phyloP scores from a whole-genome alignment of 2,797 vertebrate species.

The Melanotaenia parkinsoni region DNA sequence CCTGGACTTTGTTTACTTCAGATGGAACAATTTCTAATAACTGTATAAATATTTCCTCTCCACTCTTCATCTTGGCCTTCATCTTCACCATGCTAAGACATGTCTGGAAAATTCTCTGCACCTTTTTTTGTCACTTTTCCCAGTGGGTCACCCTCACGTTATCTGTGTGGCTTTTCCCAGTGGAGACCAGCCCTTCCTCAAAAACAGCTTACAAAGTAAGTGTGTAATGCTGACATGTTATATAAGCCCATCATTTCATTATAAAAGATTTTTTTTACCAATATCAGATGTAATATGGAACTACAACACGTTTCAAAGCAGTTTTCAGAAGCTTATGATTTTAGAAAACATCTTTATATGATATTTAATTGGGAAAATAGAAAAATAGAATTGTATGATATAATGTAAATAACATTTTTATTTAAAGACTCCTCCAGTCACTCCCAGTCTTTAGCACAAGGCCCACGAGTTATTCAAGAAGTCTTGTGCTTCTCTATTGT shows the following conservation, averaged over 20 bases:
- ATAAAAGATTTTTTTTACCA: too few species aligned
- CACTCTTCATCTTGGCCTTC: neutral
- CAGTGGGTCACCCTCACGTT: neutral
- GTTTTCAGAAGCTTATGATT: neutral
- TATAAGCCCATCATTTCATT: neutral
- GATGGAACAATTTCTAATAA: too few species aligned
- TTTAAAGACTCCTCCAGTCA: neutral
- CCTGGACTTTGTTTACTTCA: too few species aligned
- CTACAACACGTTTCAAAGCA: too few species aligned
- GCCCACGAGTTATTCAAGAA: neutral
- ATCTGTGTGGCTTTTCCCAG: conserved; percentile 19
- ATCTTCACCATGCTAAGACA: neutral
- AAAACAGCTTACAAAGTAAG: conserved; percentile 24
- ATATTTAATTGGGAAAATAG: neutral
- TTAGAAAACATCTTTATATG: neutral
- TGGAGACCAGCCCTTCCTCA: conserved; percentile 6
- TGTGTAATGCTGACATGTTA: conserved; percentile 1
- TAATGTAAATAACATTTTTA: neutral
- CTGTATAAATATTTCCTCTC: too few species aligned
- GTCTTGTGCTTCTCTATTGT: neutral
- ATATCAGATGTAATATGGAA: too few species aligned
- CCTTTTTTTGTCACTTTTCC: neutral
- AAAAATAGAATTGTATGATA: neutral
- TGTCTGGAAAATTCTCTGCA: neutral
- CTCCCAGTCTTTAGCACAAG: neutral